A percentile compares a stretch with the other conserved stretches of the same genome.
Evolutionary conservation across 2,797 vertebrate genomes (phyloP).

Genomic region (Chrysocyon brachyurus): DNA sequence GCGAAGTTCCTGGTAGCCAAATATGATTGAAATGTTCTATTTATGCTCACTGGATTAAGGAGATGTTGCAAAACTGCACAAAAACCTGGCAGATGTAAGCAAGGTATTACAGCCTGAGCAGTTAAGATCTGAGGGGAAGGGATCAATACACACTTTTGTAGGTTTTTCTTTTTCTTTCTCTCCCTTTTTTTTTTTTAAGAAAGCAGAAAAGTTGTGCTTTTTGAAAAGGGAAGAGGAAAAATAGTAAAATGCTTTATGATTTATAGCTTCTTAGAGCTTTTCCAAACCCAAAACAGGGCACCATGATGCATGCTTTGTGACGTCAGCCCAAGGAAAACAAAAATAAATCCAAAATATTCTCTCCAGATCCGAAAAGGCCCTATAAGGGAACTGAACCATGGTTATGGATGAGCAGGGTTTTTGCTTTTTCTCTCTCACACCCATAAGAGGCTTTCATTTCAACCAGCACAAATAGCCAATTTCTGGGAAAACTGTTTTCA

Average conservation of each 20-base stretch:
- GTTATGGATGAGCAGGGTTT: background rate
- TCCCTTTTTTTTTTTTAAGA: constrained; percentile 37
- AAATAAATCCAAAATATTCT: constrained; percentile 50
- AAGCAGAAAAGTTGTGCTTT: constrained; percentile 83
- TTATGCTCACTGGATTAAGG: constrained; percentile 91
- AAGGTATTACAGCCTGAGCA: constrained; percentile 88
- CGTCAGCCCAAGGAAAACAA: constrained; percentile 55
- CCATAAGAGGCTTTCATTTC: constrained; percentile 63
- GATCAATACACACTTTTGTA: constrained; percentile 87
- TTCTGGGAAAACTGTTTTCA: constrained; percentile 61
- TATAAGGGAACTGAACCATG: constrained; percentile 60
- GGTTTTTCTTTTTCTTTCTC: constrained; percentile 55
- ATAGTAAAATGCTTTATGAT: constrained; percentile 74
- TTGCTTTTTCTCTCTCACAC: background rate
- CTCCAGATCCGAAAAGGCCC: constrained; percentile 62
- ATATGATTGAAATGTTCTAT: constrained; percentile 92
- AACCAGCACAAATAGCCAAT: constrained; percentile 53
- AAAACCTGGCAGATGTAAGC: constrained; percentile 89
- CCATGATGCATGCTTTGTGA: constrained; percentile 70
- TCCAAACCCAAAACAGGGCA: constrained; percentile 69
- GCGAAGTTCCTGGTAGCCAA: constrained; percentile 87
- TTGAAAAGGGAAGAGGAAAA: constrained; percentile 61
- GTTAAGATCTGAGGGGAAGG: constrained; percentile 88
- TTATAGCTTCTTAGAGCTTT: constrained; percentile 60
- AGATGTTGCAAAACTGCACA: constrained; percentile 88